Conservation (phyloP, 2,113 vertebrate species). For the Gracilinanus agilis region DNA sequence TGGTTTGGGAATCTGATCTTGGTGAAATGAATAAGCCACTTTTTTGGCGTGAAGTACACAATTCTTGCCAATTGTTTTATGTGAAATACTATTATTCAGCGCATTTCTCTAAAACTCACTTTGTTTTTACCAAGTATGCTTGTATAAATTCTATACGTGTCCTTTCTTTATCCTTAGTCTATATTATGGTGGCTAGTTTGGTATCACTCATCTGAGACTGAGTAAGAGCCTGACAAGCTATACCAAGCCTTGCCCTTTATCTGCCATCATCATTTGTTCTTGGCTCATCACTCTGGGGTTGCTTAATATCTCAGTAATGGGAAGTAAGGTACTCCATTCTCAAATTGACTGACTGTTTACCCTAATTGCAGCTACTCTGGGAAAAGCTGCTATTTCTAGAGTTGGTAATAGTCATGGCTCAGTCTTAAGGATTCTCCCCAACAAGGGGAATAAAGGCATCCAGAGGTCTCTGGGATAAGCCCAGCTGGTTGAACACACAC, state of each 20-base stretch:
- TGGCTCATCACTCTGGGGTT: background rate
- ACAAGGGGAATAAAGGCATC: background rate
- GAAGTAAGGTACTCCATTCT: background rate
- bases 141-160: background rate
- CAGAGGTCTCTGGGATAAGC: background rate
- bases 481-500: background rate
- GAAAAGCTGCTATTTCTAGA: background rate
- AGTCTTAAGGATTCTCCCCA: background rate
- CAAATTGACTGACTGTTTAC: background rate
- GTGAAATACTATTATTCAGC: background rate
- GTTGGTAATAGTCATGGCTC: background rate
- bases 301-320: background rate
- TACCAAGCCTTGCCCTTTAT: background rate
- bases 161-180: background rate
- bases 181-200: background rate
- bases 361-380: background rate
- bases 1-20: background rate
- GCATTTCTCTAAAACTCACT: background rate
- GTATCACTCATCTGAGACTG: background rate
- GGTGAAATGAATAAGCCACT: background rate
- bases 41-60: background rate
- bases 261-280: background rate
- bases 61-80: conserved; percentile 16
- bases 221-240: background rate
- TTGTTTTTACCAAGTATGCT: background rate